Conservation (phyloP, 2,113 vertebrate genomes). For the Amphiprion percula region DNA sequence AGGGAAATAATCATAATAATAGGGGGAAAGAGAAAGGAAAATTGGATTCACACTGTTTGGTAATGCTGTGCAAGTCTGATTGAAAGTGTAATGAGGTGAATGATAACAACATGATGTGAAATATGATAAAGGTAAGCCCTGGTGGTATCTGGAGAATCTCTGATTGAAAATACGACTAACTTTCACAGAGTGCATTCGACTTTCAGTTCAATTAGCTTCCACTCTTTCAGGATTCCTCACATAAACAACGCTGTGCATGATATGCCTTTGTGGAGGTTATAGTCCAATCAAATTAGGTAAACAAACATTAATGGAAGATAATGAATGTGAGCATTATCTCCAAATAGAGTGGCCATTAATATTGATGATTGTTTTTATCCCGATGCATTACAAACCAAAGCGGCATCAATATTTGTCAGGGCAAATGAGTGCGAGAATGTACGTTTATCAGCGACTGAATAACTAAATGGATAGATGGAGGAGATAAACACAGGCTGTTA, state of each 20-base stretch:
- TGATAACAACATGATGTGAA: slow-evolving; percentile 54
- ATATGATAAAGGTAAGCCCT: slow-evolving; percentile 47
- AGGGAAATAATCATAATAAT: slow-evolving; percentile 27
- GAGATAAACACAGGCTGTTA: slow-evolving; percentile 65
- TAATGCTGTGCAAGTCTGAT: slow-evolving; percentile 54
- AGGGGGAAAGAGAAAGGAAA: slow-evolving; percentile 16
- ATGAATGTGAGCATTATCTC: slow-evolving; percentile 74
- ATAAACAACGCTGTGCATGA: slow-evolving; percentile 12
- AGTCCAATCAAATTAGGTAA: slow-evolving; percentile 67
- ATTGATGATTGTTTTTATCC: slow-evolving; percentile 68
- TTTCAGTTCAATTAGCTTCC: slow-evolving; percentile 45
- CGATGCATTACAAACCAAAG: slow-evolving; percentile 41
- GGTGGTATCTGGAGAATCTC: slow-evolving; percentile 34
- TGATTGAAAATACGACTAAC: slow-evolving; percentile 41
- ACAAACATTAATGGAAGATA: slow-evolving; percentile 76
- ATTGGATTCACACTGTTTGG: slow-evolving; percentile 45
- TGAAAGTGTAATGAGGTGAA: slow-evolving; percentile 48
- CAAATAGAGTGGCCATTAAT: slow-evolving; percentile 72
- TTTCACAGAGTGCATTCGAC: slow-evolving; percentile 27
- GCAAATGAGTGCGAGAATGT: slow-evolving; percentile 55
- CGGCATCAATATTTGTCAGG: slow-evolving; percentile 67
- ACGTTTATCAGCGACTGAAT: slow-evolving; percentile 64
- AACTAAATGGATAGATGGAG: slow-evolving; percentile 59
- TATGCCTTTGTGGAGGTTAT: slow-evolving; percentile 61
- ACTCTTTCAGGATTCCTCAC: slow-evolving; percentile 35